Percentiles rank a stretch among this genome's conserved stretches.
phyloP scores from a whole-genome alignment of 2,888 invertebrate species.

The Euspilapteryx auroguttella region DNA sequence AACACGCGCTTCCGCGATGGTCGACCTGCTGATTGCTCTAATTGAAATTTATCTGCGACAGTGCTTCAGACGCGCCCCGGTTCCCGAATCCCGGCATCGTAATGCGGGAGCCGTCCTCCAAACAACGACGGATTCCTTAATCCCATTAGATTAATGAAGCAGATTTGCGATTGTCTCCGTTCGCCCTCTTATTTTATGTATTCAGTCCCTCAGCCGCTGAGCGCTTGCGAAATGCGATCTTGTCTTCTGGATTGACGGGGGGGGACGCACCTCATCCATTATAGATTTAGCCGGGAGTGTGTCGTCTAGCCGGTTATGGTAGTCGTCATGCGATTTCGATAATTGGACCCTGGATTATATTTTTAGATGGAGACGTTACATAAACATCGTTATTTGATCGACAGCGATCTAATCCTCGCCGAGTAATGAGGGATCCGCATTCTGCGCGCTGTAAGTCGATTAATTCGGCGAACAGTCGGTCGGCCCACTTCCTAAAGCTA shows the following conservation, averaged over 20 bases:
- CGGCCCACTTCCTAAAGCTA: constrained; percentile 58
- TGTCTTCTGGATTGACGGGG: constrained; percentile 45
- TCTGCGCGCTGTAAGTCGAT: no score
- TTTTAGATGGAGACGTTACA: constrained; percentile 28
- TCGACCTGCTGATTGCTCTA: constrained; percentile 38
- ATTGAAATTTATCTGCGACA: constrained; percentile 44
- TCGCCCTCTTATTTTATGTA: constrained; percentile 9
- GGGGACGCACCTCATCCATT: constrained; percentile 54
- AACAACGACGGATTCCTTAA: constrained; percentile 4
- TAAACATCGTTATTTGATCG: no score
- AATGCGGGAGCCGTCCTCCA: constrained; percentile 1
- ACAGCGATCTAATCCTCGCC: no score
- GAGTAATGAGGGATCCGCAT: no score
- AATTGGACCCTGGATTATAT: constrained; percentile 35
- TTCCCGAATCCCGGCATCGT: constrained; percentile 26
- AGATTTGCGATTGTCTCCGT: constrained; percentile 21
- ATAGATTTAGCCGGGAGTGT: constrained; percentile 46
- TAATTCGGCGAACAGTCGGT: constrained; percentile 29
- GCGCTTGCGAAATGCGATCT: constrained; percentile 36
- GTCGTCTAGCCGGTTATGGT: constrained; percentile 28
- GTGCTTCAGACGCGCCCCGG: constrained; percentile 18
- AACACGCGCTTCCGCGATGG: constrained; percentile 38
- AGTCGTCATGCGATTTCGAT: constrained; percentile 50
- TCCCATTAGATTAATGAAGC: constrained; percentile 31
- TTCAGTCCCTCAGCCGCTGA: constrained; percentile 33